Evolutionary conservation across 2,888 invertebrate genomes (phyloP), one percentile per base, ranked within the genome.

Genomic region (Leptopilina drosophilae): DNA sequence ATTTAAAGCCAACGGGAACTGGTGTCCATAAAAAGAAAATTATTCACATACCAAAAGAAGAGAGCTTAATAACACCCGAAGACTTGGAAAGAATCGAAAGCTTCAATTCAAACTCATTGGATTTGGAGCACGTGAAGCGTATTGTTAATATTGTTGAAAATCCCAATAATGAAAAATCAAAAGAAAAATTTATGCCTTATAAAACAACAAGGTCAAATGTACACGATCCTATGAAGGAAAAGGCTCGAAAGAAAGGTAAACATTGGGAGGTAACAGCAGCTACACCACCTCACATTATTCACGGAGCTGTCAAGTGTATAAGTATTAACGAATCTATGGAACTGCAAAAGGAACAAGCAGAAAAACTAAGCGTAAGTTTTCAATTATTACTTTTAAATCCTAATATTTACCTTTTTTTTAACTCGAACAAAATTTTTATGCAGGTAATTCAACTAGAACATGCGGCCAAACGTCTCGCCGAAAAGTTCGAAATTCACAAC

Each of bases 191-290:
- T 81, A 94, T 94, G 83, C 94, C 95, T 4, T 93, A 93, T 82
- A 93, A 93, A 90, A 94, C 95, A 20, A 94, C 94, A 8, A 92
- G 87, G 81, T 92, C 92, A 1, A 92, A 93, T 89, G 93, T 93
- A 3, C 94, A 94, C 81, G 92, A 93, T 85, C 94, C 94, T 26
- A 90, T 90, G 77, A 94, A 94, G 85, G 94, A 94, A 86, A 92
- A 92, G 76, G 80, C 87, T 0, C 91, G 93, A 49, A 93, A 93
- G 79, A 93, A 92, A 84, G 90, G 92, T 83, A 93, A 93, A 87
- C 85, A 93, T 85, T 94, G 94, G 94, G 95, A 94, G 90, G 92
- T 94, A 6, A 94, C 94, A 0, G 94, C 94, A 14, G 95, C 94
- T 7, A 94, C 95, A 8, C 94, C 94, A 62, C 95, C 95, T 0